Conservation (phyloP, 1,140 invertebrate species). For the Euwallacea fornicatus region DNA sequence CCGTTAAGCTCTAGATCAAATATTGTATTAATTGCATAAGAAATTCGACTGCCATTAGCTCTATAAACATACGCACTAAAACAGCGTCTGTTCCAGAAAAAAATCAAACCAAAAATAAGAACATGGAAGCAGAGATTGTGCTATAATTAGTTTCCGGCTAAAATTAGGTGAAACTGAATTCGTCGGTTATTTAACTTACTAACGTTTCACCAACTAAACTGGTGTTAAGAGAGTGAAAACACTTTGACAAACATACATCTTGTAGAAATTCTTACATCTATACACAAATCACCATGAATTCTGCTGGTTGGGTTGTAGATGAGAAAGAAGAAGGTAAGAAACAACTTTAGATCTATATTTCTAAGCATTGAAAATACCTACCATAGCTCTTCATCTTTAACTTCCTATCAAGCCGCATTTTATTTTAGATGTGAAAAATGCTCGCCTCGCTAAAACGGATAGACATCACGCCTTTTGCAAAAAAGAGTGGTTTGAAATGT, state of each 20-base stretch:
- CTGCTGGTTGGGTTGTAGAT: constrained; percentile 62
- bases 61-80: too few relatives aligned
- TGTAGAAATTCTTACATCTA: not conserved
- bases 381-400: not conserved
- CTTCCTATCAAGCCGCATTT: not conserved
- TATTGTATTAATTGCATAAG: too few relatives aligned
- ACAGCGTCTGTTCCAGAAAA: not conserved
- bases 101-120: not conserved
- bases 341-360: constrained; percentile 14
- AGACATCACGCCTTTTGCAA: constrained; percentile 46
- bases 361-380: constrained; percentile 16
- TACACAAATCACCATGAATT: constrained; percentile 51
- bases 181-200: constrained; percentile 27
- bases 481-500: constrained; percentile 44
- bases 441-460: constrained; percentile 41
- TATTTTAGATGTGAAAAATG: constrained; percentile 19
- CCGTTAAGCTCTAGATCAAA: too few relatives aligned
- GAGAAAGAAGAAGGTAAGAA: constrained; percentile 60
- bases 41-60: too few relatives aligned
- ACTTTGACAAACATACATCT: too few relatives aligned
- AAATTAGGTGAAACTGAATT: constrained; percentile 24
- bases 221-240: too few relatives aligned
- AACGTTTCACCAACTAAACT: not conserved
- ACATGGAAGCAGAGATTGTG: not conserved
- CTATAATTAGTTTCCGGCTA: constrained; percentile 22